Base-by-base conservation (phyloP, 1,140 invertebrate genomes). In the Trachymyrmex septentrionalis region DNA sequence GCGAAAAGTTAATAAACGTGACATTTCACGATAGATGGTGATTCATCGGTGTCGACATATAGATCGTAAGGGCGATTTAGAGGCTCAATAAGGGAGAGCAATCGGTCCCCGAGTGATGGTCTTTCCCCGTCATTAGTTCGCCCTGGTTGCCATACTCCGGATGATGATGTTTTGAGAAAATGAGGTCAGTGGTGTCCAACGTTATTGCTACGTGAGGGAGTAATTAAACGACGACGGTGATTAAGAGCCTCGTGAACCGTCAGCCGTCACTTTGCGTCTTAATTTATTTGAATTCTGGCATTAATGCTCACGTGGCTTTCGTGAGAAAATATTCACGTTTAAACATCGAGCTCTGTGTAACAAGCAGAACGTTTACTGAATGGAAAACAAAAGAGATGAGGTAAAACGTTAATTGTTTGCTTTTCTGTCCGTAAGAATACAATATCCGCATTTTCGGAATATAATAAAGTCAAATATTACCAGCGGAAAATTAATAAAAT, bases 181-280 rank as follows among this genome's bases (percentile, higher is more conserved):
- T 59, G 66, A 57, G 88, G 88, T 89, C 88, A 87, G 88, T 71
- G 50, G 59, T 64, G 78, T 89, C 73, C 66, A 57, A 57, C 88
- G 86, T 89, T 90, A 90, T 90, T 87, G 88, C 85, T 78, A 89
- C 73, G 73, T 38, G 73, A 89, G 78, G 61, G 67, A 87, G 82
- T 89, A 90, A 90, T 90, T 90, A 89, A 90, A 85, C 86, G 30
- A 44, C 61, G 61, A 63, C 71, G 76, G 61, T 87, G 88, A 89
- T 90, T 89, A 89, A 89, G 75, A 81, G 76, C 73, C 76, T 76
- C 72, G 87, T 59, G 66, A 78, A 44, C n/a, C 55, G 55, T 90
- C 78, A 59, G 19, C 87, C 77, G 34, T 73, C 82, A 55, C 86
- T 71, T 71, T 27, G 63, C 50, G 53, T 48, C 59, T 78, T 77